These are phyloP conservation scores for Crambe crambe DNA, from an alignment of 37 sponge, comb jelly and placozoan genomes.

Conservation along the genomic window DNA sequence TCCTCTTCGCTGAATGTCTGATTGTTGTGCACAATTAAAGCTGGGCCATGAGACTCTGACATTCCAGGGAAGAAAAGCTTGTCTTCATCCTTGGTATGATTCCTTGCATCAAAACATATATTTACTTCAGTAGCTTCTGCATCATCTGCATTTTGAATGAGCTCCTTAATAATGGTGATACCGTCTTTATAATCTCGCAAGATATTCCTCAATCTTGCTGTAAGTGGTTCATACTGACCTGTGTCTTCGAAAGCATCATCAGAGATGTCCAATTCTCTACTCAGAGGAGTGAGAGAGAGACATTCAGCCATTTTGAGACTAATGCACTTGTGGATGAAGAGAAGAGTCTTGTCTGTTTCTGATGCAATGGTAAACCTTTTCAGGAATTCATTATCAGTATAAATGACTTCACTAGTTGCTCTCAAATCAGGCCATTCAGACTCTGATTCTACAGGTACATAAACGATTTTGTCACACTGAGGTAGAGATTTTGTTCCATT, in stretches of 20 bases:
- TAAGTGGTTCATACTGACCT: constrained; percentile 68
- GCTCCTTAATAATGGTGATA: constrained; percentile 68
- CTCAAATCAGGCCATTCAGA: constrained; percentile 17
- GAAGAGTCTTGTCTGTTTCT: not conserved
- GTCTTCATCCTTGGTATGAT: not conserved
- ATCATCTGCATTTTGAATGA: no score
- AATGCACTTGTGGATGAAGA: constrained; percentile 18
- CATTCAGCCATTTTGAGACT: constrained; percentile 6
- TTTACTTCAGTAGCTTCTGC: constrained; percentile 70
- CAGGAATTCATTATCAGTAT: constrained; percentile 46
- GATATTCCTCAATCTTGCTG: constrained; percentile 50
- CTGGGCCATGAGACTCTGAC: constrained; percentile 52
- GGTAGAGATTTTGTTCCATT: constrained; percentile 7
- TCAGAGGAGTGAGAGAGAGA: constrained; percentile 36
- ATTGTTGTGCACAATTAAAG: constrained; percentile 55
- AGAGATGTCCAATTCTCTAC: constrained; percentile 36
- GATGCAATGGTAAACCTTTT: no score
- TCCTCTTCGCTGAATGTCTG: constrained; percentile 60
- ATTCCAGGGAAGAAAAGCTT: constrained; percentile 55
- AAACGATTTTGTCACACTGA: no score
- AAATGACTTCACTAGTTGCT: constrained; percentile 15
- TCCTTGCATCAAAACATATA: constrained; percentile 49
- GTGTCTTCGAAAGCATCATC: no score
- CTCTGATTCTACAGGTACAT: constrained; percentile 36
- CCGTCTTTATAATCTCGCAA: constrained; percentile 74